Evolutionary conservation across 2,113 vertebrate species (phyloP).

Genomic region (Myotis lucifugus): DNA sequence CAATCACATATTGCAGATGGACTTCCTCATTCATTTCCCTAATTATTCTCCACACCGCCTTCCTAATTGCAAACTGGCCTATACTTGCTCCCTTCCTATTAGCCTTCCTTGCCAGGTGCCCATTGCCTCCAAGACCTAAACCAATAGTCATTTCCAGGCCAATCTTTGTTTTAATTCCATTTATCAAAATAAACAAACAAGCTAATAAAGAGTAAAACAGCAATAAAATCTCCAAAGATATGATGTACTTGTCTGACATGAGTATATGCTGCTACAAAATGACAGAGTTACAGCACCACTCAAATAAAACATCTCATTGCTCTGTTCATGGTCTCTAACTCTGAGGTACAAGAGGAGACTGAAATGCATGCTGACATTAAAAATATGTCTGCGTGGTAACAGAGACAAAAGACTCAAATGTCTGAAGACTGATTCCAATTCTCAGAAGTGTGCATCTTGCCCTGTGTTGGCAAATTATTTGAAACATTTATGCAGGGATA

Average conservation of each 20-base stretch:
- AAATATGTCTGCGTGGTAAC: neutral
- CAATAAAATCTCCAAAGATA: neutral
- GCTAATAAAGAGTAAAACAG: slow-evolving; percentile 29
- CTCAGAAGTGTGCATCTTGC: neutral
- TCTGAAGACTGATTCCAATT: neutral
- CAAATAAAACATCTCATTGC: neutral
- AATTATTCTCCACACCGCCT: neutral
- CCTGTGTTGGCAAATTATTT: neutral
- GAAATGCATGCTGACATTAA: slow-evolving; percentile 28
- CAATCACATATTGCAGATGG: neutral
- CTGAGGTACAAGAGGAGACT: slow-evolving; percentile 1
- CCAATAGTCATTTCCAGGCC: neutral
- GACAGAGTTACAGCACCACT: neutral
- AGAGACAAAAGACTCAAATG: neutral
- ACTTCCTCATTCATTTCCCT: neutral
- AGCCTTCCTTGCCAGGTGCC: neutral
- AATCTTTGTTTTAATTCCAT: neutral
- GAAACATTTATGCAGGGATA: neutral
- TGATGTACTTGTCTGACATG: neutral
- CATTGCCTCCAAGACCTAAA: neutral
- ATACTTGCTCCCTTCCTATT: neutral
- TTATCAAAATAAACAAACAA: slow-evolving; percentile 21
- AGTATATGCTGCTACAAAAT: neutral
- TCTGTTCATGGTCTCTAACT: neutral
- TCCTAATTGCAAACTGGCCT: neutral